phyloP scores from a whole-genome alignment of 2,113 vertebrate species.

The Myodes glareolus region DNA sequence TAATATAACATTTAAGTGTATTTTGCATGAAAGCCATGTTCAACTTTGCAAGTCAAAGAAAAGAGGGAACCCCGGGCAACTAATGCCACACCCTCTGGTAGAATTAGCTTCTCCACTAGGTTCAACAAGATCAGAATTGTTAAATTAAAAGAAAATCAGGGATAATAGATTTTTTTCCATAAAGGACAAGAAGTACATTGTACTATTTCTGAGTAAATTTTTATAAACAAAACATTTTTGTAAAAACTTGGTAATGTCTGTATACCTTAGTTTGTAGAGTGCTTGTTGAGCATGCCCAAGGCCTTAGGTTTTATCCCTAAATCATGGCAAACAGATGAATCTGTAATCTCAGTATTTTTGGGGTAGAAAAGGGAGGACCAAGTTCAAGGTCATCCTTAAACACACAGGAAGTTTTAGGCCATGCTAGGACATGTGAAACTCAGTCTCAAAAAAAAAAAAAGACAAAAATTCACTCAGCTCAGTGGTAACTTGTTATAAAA shows the following conservation, averaged over 20 bases:
- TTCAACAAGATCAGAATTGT: not conserved
- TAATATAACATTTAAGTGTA: conserved; percentile 68
- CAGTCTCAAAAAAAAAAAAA: not conserved
- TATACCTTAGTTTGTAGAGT: not conserved
- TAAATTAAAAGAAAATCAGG: not conserved
- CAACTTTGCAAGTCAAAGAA: conserved; percentile 49
- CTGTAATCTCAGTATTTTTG: not conserved
- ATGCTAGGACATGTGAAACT: not conserved
- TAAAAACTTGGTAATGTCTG: not conserved
- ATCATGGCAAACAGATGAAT: too few species aligned
- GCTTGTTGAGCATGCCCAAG: not conserved
- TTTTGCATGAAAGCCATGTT: conserved; percentile 71
- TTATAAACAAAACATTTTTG: not conserved
- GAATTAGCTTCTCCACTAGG: not conserved
- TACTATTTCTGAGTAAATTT: not conserved
- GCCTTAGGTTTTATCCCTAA: not conserved
- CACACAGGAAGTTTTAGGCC: not conserved
- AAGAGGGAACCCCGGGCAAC: not conserved
- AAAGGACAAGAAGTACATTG: not conserved
- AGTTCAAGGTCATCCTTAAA: not conserved
- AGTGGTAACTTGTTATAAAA: not conserved
- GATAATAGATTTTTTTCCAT: not conserved
- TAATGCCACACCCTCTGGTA: not conserved
- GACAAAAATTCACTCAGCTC: not conserved
- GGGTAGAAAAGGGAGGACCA: too few species aligned